Evolutionary conservation across 1,140 invertebrate genomes (phyloP), one percentile per base, ranked within the genome.

Genomic region (Mercenaria mercenaria): DNA sequence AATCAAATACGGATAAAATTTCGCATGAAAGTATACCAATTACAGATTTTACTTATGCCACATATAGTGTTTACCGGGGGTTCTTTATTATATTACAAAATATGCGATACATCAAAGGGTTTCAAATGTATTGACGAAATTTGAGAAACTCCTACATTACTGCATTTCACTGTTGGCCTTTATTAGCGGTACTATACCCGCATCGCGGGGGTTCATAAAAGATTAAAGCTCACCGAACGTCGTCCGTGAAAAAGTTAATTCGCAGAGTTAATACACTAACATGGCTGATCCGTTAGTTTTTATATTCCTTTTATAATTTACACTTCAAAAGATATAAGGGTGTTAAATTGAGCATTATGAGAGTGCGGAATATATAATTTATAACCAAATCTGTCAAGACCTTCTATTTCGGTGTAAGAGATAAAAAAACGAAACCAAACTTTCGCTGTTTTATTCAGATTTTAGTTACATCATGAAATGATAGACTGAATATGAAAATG

Each of bases 301-400:
- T 37, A 34, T 79, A 79, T 79, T 56, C 23, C 76, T 79, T 76
- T 79, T 34, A 79, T 52, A 56, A 26, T 56, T 59, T 50, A 37
- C 34, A 79, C 76, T 79, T 79, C 76, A 79, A 79, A 79, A 52
- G 76, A 29, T 52, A 56, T 52, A 56, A 13, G 47, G 29, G 76
- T 79, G 76, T 56, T 79, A 37, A 79, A 79, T 52, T 79, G 76
- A 37, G 47, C 76, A 50, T 47, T 77, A 47, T 47, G 74, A 77
- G 18, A 15, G 41, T 52, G 6, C 26, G n/a, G 74, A 29, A 50
- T 77, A 32, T 50, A 50, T 50, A 52, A 77, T 52, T 50, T 77
- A 77, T 77, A 77, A 77, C 43, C 41, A 77, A 77, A 77, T 50
- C 41, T 77, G 47, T 77, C 41, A 77, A 77, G 26, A 77, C 26